Evolutionary conservation across 2,797 vertebrate species (phyloP).

Genomic region (Miichthys miiuy): DNA sequence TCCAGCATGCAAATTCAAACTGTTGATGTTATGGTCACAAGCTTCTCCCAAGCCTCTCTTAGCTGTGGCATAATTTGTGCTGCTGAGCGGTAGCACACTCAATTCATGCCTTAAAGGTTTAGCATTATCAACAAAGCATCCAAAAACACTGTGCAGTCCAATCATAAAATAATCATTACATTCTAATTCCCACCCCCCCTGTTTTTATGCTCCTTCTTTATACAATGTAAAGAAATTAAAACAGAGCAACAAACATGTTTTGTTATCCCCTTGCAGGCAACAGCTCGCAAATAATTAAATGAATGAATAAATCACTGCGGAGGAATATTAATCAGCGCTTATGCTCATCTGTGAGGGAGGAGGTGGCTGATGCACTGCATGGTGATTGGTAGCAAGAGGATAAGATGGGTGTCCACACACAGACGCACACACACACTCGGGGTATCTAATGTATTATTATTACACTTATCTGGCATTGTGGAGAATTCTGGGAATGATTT

Average conservation of each 20-base stretch:
- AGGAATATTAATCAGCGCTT: constrained; percentile 79
- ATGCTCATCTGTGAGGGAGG: constrained; percentile 56
- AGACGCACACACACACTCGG: constrained; percentile 7
- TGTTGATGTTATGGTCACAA: constrained; percentile 36
- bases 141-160: constrained; percentile 25
- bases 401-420: neutral
- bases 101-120: constrained; percentile 34
- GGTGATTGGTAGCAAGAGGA: constrained; percentile 49
- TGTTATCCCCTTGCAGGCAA: constrained; percentile 56
- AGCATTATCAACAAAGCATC: constrained; percentile 42
- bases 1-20: constrained; percentile 62
- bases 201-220: constrained; percentile 32
- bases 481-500: constrained; percentile 71
- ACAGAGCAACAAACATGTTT: constrained; percentile 50
- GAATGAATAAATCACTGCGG: constrained; percentile 69
- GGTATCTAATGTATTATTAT: constrained; percentile 65
- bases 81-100: constrained; percentile 20
- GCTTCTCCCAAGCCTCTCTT: constrained; percentile 15
- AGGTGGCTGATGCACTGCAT: constrained; percentile 24
- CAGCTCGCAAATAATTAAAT: constrained; percentile 70
- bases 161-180: constrained; percentile 58
- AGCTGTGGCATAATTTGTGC: constrained; percentile 35
- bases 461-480: constrained; percentile 51
- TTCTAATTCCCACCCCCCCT: constrained; percentile 36
- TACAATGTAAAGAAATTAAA: constrained; percentile 19